Conservation (phyloP, 2,797 vertebrate species). For the Aulostomus chinensis region DNA sequence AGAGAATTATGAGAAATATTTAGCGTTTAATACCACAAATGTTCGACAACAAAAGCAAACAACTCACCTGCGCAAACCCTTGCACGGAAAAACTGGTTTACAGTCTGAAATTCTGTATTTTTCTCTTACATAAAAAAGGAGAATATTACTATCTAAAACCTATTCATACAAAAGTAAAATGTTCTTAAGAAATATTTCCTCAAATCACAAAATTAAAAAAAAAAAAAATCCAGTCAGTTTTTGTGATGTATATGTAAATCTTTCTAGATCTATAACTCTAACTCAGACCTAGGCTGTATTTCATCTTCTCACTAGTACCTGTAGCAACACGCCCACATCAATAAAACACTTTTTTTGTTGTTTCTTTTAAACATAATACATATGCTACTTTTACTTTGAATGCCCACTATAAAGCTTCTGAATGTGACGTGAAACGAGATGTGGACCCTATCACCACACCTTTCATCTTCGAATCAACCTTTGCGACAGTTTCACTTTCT, state of each 20-base stretch:
- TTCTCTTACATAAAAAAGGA: too few species aligned
- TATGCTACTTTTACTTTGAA: constrained; percentile 31
- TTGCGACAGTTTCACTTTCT: constrained; percentile 22
- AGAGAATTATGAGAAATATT: too few species aligned
- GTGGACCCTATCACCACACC: constrained; percentile 1
- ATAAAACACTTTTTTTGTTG: not conserved
- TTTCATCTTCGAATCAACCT: constrained; percentile 33
- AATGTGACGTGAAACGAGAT: constrained; percentile 21
- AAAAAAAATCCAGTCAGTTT: not conserved
- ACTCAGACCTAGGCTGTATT: constrained; percentile 18
- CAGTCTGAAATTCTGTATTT: too few species aligned
- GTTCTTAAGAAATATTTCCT: too few species aligned
- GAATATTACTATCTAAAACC: too few species aligned
- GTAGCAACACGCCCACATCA: constrained; percentile 22
- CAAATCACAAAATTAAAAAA: too few species aligned
- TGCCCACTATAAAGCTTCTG: constrained; percentile 15
- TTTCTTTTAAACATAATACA: not conserved
- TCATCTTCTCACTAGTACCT: constrained; percentile 28
- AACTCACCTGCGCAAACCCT: too few species aligned
- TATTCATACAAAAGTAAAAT: too few species aligned
- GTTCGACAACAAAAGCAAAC: too few species aligned
- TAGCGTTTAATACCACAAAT: too few species aligned
- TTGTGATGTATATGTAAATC: not conserved
- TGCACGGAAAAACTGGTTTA: too few species aligned
- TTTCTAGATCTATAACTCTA: constrained; percentile 8